phyloP scores from a whole-genome alignment of 2,797 vertebrate species.

The Hydrophis major region DNA sequence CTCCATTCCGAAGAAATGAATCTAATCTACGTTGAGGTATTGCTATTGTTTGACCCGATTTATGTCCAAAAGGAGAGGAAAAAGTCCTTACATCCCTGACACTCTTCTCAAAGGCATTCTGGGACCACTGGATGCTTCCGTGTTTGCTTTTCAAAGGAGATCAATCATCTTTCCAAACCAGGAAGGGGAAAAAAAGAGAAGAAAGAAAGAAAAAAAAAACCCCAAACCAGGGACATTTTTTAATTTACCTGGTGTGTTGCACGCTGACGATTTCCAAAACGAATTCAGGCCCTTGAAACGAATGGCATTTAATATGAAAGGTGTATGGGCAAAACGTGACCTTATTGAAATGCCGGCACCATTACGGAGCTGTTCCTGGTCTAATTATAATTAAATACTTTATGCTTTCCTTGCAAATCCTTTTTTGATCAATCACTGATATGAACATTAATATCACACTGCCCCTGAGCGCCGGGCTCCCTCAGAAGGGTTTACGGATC shows the following conservation, averaged over 20 bases:
- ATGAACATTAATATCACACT: constrained; percentile 86
- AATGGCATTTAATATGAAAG: constrained; percentile 99
- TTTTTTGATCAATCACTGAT: constrained; percentile 90
- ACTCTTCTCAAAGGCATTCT: constrained; percentile 72
- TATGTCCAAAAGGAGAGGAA: constrained; percentile 20
- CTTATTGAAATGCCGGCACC: constrained; percentile 95
- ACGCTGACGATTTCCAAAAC: constrained; percentile 80
- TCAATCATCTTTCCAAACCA: constrained; percentile 84
- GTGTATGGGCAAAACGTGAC: constrained; percentile 91
- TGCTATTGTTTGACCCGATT: constrained; percentile 32
- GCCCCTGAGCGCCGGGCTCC: constrained; percentile 89
- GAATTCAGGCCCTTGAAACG: constrained; percentile 87
- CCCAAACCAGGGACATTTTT: constrained; percentile 84
- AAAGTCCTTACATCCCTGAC: constrained; percentile 32
- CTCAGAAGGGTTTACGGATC: constrained; percentile 87
- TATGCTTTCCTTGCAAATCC: constrained; percentile 95
- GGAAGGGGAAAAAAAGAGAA: rapidly evolving
- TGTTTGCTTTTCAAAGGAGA: constrained; percentile 86
- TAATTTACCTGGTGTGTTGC: constrained; percentile 89
- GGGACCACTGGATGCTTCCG: constrained; percentile 71
- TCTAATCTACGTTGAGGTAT: constrained; percentile 32
- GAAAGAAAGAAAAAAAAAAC: constrained; percentile 42
- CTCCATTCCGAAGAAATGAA: constrained; percentile 31
- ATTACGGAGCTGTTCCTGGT: constrained; percentile 74
- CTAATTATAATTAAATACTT: constrained; percentile 97